These are phyloP conservation scores for Suillia variegata DNA, from an alignment of 2,888 invertebrate species.

Conservation along the genomic window DNA sequence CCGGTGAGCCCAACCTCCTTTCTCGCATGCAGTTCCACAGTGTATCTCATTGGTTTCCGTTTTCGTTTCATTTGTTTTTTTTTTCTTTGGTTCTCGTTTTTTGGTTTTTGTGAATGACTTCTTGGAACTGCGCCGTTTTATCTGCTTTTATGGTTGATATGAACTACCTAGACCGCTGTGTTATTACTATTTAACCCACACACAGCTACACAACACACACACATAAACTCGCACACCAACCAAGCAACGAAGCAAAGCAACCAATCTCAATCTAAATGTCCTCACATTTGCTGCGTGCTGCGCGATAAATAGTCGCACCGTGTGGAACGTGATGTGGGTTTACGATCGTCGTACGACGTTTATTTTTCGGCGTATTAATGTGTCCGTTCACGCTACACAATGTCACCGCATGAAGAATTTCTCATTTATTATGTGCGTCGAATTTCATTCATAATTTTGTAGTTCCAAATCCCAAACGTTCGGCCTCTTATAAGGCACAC, in stretches of 20 bases:
- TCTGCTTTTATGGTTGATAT: constrained; percentile 3
- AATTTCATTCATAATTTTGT: constrained; percentile 25
- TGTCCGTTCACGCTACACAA: constrained; percentile 15
- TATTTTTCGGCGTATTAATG: constrained; percentile 8
- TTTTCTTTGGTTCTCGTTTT: background rate
- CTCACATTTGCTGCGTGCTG: constrained; percentile 3
- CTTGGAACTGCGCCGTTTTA: constrained; percentile 19
- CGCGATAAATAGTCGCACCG: constrained; percentile 17
- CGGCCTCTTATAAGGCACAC: background rate
- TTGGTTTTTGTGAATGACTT: constrained; percentile 16
- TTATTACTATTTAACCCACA: constrained; percentile 18
- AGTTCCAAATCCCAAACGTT: constrained; percentile 3
- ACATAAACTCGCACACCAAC: background rate
- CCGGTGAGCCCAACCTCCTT: constrained; percentile 19
- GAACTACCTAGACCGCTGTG: constrained; percentile 11
- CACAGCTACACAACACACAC: background rate
- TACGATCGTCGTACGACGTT: too few relatives aligned
- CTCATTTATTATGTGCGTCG: constrained; percentile 18
- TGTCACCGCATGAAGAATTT: constrained; percentile 19
- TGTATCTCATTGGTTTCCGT: background rate
- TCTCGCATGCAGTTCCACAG: background rate
- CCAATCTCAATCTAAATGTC: constrained; percentile 21
- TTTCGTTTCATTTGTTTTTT: constrained; percentile 2
- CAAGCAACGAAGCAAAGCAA: background rate
- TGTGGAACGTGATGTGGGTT: constrained; percentile 24